These are phyloP conservation scores for Littorina saxatilis DNA, from an alignment of 1,140 invertebrate genomes.

Conservation along the genomic window DNA sequence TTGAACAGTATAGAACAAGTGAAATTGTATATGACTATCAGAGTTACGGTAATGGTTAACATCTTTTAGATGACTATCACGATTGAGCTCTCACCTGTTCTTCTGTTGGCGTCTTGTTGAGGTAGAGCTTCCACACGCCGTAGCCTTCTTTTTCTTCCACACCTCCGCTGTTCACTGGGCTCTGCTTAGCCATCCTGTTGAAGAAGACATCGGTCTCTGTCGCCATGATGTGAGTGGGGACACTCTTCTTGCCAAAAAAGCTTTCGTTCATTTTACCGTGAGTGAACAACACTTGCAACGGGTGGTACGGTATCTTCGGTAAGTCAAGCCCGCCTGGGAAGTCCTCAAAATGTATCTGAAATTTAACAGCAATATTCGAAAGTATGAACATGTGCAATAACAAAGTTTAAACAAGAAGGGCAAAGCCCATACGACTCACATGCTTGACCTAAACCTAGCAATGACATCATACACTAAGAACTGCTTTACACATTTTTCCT, in stretches of 20 bases:
- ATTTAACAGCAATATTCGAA: too few relatives aligned
- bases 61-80: too few relatives aligned
- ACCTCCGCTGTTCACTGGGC: conserved; percentile 70
- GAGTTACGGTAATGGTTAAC: too few relatives aligned
- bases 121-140: conserved; percentile 77
- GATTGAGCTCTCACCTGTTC: conserved; percentile 15
- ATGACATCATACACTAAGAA: too few relatives aligned
- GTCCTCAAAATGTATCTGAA: conserved; percentile 74
- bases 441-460: too few relatives aligned
- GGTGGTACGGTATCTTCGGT: conserved; percentile 77
- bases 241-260: conserved; percentile 75
- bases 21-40: too few relatives aligned
- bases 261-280: conserved; percentile 77
- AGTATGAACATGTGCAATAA: too few relatives aligned
- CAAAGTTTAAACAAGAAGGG: too few relatives aligned
- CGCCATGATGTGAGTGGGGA: conserved; percentile 76
- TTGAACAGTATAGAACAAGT: too few relatives aligned
- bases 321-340: conserved; percentile 68
- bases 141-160: conserved; percentile 41
- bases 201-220: conserved; percentile 75
- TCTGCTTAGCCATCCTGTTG: conserved; percentile 75
- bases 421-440: too few relatives aligned
- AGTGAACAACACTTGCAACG: conserved; percentile 80
- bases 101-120: conserved; percentile 46
- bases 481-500: too few relatives aligned